Evolutionary conservation across 1,140 invertebrate species (phyloP).

Genomic region (Penaeus indicus): DNA sequence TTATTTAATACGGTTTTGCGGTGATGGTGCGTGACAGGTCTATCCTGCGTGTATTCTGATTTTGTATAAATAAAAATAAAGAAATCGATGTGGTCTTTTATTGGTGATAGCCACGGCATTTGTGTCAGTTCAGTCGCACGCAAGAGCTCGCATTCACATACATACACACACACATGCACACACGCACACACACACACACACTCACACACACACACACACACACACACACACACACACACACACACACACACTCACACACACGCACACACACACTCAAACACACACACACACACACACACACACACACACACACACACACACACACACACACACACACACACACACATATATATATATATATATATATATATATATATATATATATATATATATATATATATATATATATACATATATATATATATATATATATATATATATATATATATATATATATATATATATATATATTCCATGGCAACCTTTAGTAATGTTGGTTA

Average conservation of each 20-base stretch:
- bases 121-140: background rate
- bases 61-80: background rate
- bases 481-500: too few species aligned
- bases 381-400: too few species aligned
- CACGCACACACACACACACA: background rate
- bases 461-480: too few species aligned
- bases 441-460: too few species aligned
- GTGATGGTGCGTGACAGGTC: background rate
- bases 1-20: background rate
- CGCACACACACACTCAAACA: background rate
- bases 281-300: background rate
- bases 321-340: too few species aligned
- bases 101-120: background rate
- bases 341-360: too few species aligned
- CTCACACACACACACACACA: background rate
- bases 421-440: too few species aligned
- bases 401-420: too few species aligned
- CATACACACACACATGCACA: background rate
- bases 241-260: background rate
- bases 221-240: background rate
- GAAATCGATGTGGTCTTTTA: background rate
- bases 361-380: too few species aligned
- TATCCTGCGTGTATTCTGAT: too few species aligned
- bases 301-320: background rate
- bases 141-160: background rate